A percentile compares a stretch with the other conserved stretches of the same genome.
phyloP scores from a whole-genome alignment of 2,113 vertebrate genomes.

The Blennius ocellaris region DNA sequence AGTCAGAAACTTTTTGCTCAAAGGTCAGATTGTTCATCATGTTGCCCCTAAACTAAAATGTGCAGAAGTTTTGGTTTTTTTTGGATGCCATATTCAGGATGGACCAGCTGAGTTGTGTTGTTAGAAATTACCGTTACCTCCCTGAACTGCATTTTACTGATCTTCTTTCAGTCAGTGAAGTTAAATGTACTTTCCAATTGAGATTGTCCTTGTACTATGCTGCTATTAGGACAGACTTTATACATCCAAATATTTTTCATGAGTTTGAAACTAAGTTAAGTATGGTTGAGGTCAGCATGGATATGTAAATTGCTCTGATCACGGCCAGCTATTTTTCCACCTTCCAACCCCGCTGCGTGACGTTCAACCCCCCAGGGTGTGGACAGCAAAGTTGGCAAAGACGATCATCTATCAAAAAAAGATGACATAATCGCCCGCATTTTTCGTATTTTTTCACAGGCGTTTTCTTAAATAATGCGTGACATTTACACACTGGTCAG shows the following conservation, averaged over 20 bases:
- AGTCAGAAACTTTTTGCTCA: no score
- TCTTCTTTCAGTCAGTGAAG: neutral
- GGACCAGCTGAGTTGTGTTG: neutral
- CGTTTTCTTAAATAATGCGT: no score
- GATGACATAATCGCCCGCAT: no score
- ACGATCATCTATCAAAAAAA: no score
- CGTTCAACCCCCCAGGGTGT: no score
- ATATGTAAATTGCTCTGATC: neutral
- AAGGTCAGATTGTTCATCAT: no score
- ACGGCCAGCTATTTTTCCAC: neutral
- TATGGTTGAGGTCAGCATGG: neutral
- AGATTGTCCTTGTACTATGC: neutral
- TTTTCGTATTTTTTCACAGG: neutral
- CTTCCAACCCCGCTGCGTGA: no score
- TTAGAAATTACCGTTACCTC: neutral
- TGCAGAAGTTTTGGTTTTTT: no score
- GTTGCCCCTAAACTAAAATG: no score
- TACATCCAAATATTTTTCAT: neutral
- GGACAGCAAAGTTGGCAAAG: no score
- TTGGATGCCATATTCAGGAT: neutral
- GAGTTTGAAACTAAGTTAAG: neutral
- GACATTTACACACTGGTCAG: no score
- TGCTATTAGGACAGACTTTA: neutral
- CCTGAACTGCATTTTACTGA: neutral
- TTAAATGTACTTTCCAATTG: neutral